These are phyloP conservation scores for Callaeas wilsoni DNA, from an alignment of 2,113 vertebrate genomes.

Conservation along the genomic window DNA sequence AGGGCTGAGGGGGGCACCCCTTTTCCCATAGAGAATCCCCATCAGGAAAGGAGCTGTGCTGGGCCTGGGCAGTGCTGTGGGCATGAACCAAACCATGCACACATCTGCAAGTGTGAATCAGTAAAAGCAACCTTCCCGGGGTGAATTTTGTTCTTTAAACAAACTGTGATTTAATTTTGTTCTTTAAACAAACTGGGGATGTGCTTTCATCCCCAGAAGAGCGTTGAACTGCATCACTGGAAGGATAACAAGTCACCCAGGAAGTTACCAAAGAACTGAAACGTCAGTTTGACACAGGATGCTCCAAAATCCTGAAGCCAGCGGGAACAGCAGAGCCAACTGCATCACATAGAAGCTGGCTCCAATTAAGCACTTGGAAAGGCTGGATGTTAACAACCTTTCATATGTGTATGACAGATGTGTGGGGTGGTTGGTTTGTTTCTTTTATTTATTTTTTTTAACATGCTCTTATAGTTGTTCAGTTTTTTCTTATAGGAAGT, in stretches of 20 bases:
- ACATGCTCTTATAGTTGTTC: neutral
- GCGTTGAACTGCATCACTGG: neutral
- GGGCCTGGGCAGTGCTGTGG: neutral
- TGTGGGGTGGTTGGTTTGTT: neutral
- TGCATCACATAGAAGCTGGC: accelerated
- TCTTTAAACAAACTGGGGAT: neutral
- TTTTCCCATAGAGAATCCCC: neutral
- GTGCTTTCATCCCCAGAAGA: neutral
- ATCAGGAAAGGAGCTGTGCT: neutral
- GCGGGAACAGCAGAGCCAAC: neutral
- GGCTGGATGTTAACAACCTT: neutral
- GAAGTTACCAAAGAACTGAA: neutral
- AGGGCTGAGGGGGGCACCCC: neutral
- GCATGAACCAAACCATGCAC: neutral
- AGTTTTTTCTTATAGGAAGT: neutral
- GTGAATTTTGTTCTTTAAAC: neutral
- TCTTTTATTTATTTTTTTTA: neutral
- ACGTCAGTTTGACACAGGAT: neutral
- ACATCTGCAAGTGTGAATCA: accelerated
- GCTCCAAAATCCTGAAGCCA: neutral
- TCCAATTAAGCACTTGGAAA: neutral
- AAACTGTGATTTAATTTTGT: neutral
- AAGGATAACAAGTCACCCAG: neutral
- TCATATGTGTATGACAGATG: neutral
- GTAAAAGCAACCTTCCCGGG: neutral